phyloP scores from a whole-genome alignment of 1,140 invertebrate species.

The Globodera rostochiensis region DNA sequence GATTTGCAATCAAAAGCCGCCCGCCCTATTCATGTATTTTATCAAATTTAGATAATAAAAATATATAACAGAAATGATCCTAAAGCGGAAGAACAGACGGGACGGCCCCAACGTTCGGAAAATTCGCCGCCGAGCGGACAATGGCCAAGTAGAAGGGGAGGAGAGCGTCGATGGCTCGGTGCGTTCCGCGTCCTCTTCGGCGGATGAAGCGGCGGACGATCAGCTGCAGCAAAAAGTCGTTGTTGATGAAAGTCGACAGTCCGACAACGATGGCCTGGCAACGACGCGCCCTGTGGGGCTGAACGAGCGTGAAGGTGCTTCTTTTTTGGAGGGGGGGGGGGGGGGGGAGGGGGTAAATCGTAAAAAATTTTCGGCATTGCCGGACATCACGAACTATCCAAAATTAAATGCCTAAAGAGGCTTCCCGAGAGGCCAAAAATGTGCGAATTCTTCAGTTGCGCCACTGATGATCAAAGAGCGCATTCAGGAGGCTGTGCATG shows the following conservation, averaged over 20 bases:
- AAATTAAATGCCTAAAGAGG: too few relatives aligned
- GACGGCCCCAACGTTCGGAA: not conserved
- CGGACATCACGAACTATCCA: too few relatives aligned
- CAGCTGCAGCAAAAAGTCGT: too few relatives aligned
- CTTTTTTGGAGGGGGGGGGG: not conserved
- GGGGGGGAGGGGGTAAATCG: too few relatives aligned
- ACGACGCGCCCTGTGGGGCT: not conserved
- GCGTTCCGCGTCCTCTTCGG: not conserved
- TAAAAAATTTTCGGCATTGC: too few relatives aligned
- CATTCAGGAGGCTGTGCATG: constrained; percentile 79
- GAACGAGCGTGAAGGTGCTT: constrained; percentile 24
- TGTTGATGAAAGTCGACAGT: not conserved
- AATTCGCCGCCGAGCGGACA: constrained; percentile 19
- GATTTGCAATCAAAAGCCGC: too few relatives aligned
- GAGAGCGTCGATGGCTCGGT: not conserved
- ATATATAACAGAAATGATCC: constrained; percentile 8
- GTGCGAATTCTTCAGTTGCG: not conserved
- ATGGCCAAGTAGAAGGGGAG: not conserved
- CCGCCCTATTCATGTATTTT: too few relatives aligned
- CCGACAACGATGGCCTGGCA: too few relatives aligned
- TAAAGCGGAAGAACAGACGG: constrained; percentile 23
- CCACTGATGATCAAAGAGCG: constrained; percentile 75
- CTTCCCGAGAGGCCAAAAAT: too few relatives aligned
- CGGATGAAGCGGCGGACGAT: not conserved
- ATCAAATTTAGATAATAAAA: too few relatives aligned